phyloP scores from a whole-genome alignment of 1,140 invertebrate species.

The Aleiodes sp. region DNA sequence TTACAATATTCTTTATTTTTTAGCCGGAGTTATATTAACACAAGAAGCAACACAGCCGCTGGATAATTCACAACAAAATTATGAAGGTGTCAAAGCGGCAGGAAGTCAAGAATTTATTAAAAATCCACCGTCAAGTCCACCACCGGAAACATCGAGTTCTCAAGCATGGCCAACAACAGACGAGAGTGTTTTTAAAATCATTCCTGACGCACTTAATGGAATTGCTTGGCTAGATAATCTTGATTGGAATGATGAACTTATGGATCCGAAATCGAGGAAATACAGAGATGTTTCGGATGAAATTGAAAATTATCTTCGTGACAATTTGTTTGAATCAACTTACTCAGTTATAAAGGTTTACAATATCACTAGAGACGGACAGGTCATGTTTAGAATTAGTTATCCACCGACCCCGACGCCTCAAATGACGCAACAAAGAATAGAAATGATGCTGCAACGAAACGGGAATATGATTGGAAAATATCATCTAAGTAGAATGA shows the following conservation, averaged over 20 bases:
- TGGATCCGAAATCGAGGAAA: conserved; percentile 70
- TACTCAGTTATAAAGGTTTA: conserved; percentile 72
- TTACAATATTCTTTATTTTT: too few relatives aligned
- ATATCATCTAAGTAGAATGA: conserved; percentile 52
- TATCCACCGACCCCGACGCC: conserved; percentile 50
- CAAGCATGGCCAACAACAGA: conserved; percentile 66
- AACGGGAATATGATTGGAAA: conserved; percentile 51
- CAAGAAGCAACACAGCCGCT: conserved; percentile 64
- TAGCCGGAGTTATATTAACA: conserved; percentile 60
- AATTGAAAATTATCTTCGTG: conserved; percentile 70
- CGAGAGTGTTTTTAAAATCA: conserved; percentile 64
- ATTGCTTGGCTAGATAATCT: conserved; percentile 74
- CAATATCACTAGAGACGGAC: conserved; percentile 64
- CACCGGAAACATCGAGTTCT: conserved; percentile 62
- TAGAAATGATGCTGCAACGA: conserved; percentile 51
- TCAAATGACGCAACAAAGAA: conserved; percentile 48
- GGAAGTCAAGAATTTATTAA: conserved; percentile 58
- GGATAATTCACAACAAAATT: conserved; percentile 50
- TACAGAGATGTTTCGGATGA: conserved; percentile 70
- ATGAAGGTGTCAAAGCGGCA: conserved; percentile 50
- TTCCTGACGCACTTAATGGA: conserved; percentile 75
- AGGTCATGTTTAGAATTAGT: conserved; percentile 57
- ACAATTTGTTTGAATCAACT: conserved; percentile 47
- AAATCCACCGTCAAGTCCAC: conserved; percentile 61
- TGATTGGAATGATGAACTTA: conserved; percentile 69